Evolutionary conservation across 2,888 invertebrate species (phyloP).

Genomic region (Phoenoteleia sp.): DNA sequence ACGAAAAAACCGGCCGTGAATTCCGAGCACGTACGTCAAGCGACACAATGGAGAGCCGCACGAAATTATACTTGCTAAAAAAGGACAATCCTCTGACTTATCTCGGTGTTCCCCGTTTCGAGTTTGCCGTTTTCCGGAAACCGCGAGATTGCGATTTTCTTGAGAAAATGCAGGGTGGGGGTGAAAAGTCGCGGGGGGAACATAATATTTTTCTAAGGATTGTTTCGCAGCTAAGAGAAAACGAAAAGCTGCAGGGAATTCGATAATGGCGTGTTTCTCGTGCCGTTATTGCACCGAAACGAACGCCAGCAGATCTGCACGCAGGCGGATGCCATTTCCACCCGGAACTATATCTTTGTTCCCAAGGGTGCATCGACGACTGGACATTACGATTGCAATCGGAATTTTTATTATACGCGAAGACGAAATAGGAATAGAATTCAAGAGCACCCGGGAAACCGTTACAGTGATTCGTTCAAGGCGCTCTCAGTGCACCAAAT

Average conservation of each 20-base stretch:
- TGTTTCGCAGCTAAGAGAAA: conserved; percentile 41
- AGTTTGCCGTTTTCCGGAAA: conserved; percentile 48
- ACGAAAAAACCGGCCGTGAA: not conserved
- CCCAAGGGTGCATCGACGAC: conserved; percentile 50
- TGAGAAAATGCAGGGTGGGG: not conserved
- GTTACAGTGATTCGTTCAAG: conserved; percentile 13
- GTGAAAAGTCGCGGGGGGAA: conserved; percentile 38
- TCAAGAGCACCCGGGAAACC: conserved; percentile 9
- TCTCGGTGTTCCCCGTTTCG: conserved; percentile 22
- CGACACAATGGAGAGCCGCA: conserved; percentile 37
- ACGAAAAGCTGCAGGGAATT: conserved; percentile 34
- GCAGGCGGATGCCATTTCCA: conserved; percentile 31
- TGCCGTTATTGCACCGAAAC: conserved; percentile 47
- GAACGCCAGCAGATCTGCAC: not conserved
- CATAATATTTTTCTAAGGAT: conserved; percentile 55
- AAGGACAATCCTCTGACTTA: conserved; percentile 48
- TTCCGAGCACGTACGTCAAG: conserved; percentile 48
- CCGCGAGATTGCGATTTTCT: no score
- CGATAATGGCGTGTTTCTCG: conserved; percentile 72
- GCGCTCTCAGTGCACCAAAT: not conserved
- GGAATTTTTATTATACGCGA: conserved; percentile 57
- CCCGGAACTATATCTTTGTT: conserved; percentile 30
- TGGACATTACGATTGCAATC: conserved; percentile 53
- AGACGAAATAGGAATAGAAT: conserved; percentile 38
- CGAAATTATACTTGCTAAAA: conserved; percentile 63